Evolutionary conservation across 2,888 invertebrate species (phyloP).

Genomic region (Sialis lutaria): DNA sequence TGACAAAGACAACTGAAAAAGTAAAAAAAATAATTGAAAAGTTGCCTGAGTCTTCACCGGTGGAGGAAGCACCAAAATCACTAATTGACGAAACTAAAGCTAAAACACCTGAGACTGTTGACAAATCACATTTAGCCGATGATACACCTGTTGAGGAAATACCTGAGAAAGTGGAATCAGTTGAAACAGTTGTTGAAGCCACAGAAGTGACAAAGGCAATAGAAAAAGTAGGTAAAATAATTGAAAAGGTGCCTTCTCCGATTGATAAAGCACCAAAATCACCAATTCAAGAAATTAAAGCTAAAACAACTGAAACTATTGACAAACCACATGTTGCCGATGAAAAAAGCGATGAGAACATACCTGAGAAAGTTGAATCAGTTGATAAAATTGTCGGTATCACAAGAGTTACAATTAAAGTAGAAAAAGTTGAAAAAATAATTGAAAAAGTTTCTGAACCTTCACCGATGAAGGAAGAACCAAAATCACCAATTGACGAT

Average conservation of each 20-base stretch:
- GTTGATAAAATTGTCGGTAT: not conserved
- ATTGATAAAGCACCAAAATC: not conserved
- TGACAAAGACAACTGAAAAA: no score
- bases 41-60: no score
- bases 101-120: no score
- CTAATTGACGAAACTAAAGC: no score
- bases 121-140: no score
- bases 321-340: not conserved
- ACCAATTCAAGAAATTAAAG: not conserved
- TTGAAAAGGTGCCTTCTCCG: not conserved
- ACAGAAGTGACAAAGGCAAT: not conserved
- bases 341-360: not conserved
- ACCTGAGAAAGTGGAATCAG: not conserved
- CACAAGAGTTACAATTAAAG: not conserved
- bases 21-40: no score
- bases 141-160: not conserved
- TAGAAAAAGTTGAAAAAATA: constrained; percentile 1
- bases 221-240: not conserved
- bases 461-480: no score
- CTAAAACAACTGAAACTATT: not conserved
- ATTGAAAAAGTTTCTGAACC: no score
- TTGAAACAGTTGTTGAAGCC: not conserved
- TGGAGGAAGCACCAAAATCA: no score
- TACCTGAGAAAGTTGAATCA: not conserved
- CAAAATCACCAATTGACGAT: no score